Conservation (phyloP, 1,140 invertebrate genomes). For the Camponotus floridanus region DNA sequence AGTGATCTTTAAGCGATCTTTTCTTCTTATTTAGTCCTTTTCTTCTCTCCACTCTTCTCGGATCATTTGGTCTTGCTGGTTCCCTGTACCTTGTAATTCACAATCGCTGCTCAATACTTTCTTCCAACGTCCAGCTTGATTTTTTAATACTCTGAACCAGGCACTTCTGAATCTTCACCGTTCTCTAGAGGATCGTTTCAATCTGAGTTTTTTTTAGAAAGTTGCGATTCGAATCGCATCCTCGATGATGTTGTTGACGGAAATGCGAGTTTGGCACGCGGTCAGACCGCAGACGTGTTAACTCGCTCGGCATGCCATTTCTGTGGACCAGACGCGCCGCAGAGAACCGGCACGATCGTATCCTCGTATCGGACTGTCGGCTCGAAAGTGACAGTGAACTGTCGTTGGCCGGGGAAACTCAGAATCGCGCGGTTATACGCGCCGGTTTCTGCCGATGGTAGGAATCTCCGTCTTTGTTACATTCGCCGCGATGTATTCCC, state of each 20-base stretch:
- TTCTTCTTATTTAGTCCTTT: not conserved
- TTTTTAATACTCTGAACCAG: not conserved
- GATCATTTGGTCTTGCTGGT: not conserved
- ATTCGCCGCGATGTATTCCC: slow-evolving; percentile 4
- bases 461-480: slow-evolving; percentile 70
- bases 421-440: slow-evolving; percentile 59
- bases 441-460: slow-evolving; percentile 72
- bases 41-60: not conserved
- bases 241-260: not conserved
- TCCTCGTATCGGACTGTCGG: slow-evolving; percentile 80
- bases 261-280: not conserved
- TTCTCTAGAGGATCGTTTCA: not conserved
- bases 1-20: not conserved
- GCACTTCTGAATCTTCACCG: not conserved
- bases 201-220: not conserved
- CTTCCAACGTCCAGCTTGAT: not conserved
- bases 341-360: slow-evolving; percentile 61
- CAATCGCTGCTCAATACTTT: not conserved
- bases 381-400: slow-evolving; percentile 84
- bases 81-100: not conserved
- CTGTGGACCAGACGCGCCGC: slow-evolving; percentile 14
- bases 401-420: slow-evolving; percentile 78
- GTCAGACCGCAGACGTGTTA: slow-evolving; percentile 3
- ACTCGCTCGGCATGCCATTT: slow-evolving; percentile 47
- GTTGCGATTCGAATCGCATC: slow-evolving; percentile 4